These are phyloP conservation scores for Lithophane ornitopus DNA, from an alignment of 2,888 invertebrate species.

Conservation along the genomic window DNA sequence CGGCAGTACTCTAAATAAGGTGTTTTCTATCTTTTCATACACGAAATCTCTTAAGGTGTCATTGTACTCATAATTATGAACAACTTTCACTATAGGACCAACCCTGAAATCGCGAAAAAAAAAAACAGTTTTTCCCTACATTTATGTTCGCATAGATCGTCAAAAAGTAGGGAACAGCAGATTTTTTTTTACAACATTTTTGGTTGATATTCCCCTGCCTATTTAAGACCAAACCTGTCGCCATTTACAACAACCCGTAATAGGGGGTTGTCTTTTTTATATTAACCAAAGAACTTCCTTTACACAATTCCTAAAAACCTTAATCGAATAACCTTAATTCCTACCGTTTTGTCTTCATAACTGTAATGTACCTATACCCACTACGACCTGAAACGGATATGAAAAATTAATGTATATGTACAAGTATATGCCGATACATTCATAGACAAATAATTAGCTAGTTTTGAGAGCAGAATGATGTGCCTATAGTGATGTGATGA, in stretches of 20 bases:
- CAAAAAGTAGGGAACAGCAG: too few relatives aligned
- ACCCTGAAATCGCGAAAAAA: too few relatives aligned
- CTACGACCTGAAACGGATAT: conserved; percentile 18
- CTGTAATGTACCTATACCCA: neutral
- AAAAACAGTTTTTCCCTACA: too few relatives aligned
- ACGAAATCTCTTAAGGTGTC: too few relatives aligned
- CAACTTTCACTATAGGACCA: too few relatives aligned
- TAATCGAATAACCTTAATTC: neutral
- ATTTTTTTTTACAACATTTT: too few relatives aligned
- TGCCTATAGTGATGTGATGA: conserved; percentile 52
- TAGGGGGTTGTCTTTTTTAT: neutral
- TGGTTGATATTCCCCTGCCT: neutral
- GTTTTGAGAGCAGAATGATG: conserved; percentile 40
- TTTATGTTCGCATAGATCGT: too few relatives aligned
- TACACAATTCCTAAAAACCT: neutral
- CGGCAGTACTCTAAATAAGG: too few relatives aligned
- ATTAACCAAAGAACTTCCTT: neutral
- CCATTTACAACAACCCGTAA: neutral
- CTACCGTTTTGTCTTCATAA: neutral
- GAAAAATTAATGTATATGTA: neutral
- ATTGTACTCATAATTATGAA: too few relatives aligned
- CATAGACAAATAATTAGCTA: conserved; percentile 46
- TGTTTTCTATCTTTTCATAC: too few relatives aligned
- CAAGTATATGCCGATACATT: conserved; percentile 3
- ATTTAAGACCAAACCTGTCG: neutral